Base-by-base conservation (phyloP, 1,140 invertebrate genomes). In the Conus betulinus region DNA sequence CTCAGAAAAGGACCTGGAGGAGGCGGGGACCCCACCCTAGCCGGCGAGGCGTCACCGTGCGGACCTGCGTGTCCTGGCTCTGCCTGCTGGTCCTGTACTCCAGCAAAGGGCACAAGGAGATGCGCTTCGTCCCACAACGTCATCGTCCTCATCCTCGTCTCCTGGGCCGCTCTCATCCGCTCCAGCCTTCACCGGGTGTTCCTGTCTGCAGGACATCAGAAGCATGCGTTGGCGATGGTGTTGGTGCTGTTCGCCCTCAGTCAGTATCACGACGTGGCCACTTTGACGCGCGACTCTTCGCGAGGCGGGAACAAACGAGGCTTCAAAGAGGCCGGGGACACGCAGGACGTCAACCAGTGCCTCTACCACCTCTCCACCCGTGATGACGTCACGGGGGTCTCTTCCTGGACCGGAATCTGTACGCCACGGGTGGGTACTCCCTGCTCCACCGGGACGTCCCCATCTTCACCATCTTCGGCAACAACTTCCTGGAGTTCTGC, bases 401-500 rank as follows among this genome's bases (percentile, higher is more conserved):
- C n/a, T 93, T 94, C 85, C 17, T 93, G 3, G 94, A 94, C 85
- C 57, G 88, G 39, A 89, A 90, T 25, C 85, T 94, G 25, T 91
- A 93, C 86, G 92, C 92, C 90, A 93, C 92, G 8, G 94, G 92
- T 8, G 94, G 85, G 6, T 94, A 92, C 88, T 88, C 91, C 1
- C 82, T 94, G 17, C 83, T 95, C 7, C 92, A 93, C 63, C 87
- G 91, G 83, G 88, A 94, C 78, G 92, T 94, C 8, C 92, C 93
- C 53, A 79, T 94, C 52, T 71, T 94, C 55, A 83, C 92, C 17
- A 88, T 94, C 20, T 91, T 93, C 53, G 91, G 92, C 55, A 90
- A 89, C 25, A 94, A 94, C 87, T 94, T 93, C 57, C 89, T 92
- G 51, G 94, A 95, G 90, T 95, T 92, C 85, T 88, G 79, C 57